Evolutionary conservation across 2,888 invertebrate genomes (phyloP).

Genomic region (Lutraria lutraria): DNA sequence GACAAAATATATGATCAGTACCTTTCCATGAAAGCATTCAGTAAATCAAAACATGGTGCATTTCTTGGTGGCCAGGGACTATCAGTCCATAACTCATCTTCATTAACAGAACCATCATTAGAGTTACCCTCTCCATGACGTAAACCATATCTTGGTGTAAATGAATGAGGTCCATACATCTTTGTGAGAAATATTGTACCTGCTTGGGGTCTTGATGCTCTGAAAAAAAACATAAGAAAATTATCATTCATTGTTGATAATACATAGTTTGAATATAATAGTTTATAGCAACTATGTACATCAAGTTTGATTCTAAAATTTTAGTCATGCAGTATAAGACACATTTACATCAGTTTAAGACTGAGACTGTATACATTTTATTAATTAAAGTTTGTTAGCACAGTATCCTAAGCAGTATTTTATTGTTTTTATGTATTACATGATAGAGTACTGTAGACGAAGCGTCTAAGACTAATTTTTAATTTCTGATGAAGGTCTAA

Average conservation of each 20-base stretch:
- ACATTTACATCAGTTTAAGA: no score
- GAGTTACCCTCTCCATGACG: slow-evolving; percentile 75
- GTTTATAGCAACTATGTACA: no score
- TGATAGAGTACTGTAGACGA: no score
- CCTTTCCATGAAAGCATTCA: slow-evolving; percentile 87
- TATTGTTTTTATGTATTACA: no score
- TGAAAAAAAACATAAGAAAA: slow-evolving; percentile 54
- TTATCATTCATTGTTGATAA: background rate
- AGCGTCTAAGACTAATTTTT: no score
- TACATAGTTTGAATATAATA: no score
- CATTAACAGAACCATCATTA: slow-evolving; percentile 76
- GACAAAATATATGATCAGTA: slow-evolving; percentile 67
- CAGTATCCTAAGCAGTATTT: no score
- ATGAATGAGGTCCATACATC: slow-evolving; percentile 85
- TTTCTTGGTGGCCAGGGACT: slow-evolving; percentile 87
- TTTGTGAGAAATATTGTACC: slow-evolving; percentile 84
- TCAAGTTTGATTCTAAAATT: no score
- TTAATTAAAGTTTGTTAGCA: no score
- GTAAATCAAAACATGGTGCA: slow-evolving; percentile 85
- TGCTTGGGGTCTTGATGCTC: slow-evolving; percentile 79
- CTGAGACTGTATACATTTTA: no score
- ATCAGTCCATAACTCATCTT: slow-evolving; percentile 84
- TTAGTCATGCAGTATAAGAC: no score
- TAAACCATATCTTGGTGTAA: slow-evolving; percentile 83
- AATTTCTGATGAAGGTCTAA: no score